Conservation (phyloP, 1,140 invertebrate species). For the Andricus grossulariae region DNA sequence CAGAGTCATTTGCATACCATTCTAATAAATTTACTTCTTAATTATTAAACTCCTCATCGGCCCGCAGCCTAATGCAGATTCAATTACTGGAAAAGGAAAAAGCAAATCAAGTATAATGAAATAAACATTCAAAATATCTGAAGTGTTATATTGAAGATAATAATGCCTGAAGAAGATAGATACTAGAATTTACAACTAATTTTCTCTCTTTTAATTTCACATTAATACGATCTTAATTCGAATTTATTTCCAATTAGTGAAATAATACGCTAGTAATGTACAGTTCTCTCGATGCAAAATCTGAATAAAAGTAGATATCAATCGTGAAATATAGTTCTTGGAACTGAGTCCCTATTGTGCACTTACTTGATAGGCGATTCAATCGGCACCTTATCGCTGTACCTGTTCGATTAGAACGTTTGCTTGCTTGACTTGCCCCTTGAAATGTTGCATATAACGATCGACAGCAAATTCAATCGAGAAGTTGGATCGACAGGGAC, state of each 20-base stretch:
- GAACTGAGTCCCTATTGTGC: background rate
- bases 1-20: too few relatives aligned
- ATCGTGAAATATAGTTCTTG: slow-evolving; percentile 2
- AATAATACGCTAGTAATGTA: background rate
- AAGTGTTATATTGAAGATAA: background rate
- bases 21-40: too few relatives aligned
- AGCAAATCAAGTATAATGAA: too few relatives aligned
- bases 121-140: too few relatives aligned
- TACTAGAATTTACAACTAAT: background rate
- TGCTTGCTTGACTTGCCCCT: background rate
- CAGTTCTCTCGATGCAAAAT: background rate
- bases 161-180: background rate
- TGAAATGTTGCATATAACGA: slow-evolving; percentile 12
- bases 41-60: too few relatives aligned
- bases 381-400: slow-evolving; percentile 26
- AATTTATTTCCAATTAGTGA: slow-evolving; percentile 5
- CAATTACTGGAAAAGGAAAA: too few relatives aligned
- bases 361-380: background rate
- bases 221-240: slow-evolving; percentile 14
- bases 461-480: slow-evolving; percentile 9
- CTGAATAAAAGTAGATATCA: background rate
- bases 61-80: too few relatives aligned
- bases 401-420: slow-evolving; percentile 25
- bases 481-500: slow-evolving; percentile 4
- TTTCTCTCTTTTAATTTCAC: background rate